phyloP scores from a whole-genome alignment of 2,888 invertebrate genomes.

The Meiosimyza platycephala region DNA sequence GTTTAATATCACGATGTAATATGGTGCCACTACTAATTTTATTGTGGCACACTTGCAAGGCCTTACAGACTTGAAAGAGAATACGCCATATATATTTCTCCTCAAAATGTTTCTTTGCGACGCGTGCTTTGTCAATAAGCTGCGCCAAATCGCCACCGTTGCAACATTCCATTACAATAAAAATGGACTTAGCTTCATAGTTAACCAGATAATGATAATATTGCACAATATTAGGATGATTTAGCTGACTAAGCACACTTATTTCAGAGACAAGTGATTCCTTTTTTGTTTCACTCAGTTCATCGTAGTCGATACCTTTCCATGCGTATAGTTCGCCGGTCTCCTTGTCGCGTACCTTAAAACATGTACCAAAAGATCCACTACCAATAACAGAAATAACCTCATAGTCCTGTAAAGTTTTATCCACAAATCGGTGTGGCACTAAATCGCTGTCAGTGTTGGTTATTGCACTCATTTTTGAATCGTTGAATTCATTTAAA shows the following conservation, averaged over 20 bases:
- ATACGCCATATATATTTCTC: conserved; percentile 75
- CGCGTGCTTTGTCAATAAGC: conserved; percentile 69
- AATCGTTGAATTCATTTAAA: too few species aligned
- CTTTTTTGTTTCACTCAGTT: conserved; percentile 70
- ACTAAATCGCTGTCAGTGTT: too few species aligned
- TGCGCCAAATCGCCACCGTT: conserved; percentile 72
- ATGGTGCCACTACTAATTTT: conserved; percentile 66
- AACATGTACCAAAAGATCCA: conserved; percentile 73
- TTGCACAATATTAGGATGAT: conserved; percentile 71
- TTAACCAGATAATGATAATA: conserved; percentile 72
- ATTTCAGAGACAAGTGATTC: conserved; percentile 71
- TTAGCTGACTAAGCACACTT: conserved; percentile 69
- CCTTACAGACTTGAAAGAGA: conserved; percentile 71
- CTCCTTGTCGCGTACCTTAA: conserved; percentile 71
- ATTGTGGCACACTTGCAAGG: conserved; percentile 71
- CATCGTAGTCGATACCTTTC: conserved; percentile 73
- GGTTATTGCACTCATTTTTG: too few species aligned
- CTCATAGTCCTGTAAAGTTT: conserved; percentile 70
- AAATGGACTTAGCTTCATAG: conserved; percentile 70
- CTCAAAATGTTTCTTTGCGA: conserved; percentile 67
- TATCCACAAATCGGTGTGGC: conserved; percentile 50
- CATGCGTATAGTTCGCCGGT: conserved; percentile 71
- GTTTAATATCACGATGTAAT: conserved; percentile 76
- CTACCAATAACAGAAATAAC: conserved; percentile 72
- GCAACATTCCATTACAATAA: conserved; percentile 75